These are phyloP conservation scores for Muntiacus reevesi DNA, from an alignment of 2,113 vertebrate species.

Conservation along the genomic window DNA sequence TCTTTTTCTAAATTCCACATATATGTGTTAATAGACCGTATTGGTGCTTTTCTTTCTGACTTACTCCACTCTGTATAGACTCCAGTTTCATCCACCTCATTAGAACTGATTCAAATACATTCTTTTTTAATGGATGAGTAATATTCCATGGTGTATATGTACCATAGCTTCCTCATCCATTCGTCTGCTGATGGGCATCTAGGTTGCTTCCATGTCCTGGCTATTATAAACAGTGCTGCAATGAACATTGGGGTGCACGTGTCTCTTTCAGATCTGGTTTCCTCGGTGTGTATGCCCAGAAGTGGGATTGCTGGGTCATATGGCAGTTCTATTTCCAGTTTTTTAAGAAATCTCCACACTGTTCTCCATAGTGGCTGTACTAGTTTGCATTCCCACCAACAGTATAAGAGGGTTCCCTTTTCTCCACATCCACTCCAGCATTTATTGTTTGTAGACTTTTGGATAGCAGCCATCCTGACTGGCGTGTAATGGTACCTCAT, in stretches of 20 bases:
- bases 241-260: neutral
- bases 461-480: neutral
- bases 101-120: neutral
- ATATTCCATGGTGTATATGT: neutral
- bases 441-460: neutral
- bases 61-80: neutral
- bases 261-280: neutral
- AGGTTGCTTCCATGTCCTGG: neutral
- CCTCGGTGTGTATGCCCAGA: neutral
- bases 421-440: neutral
- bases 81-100: neutral
- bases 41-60: neutral
- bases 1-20: neutral
- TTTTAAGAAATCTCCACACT: neutral
- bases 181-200: accelerated
- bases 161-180: neutral
- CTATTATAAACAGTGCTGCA: neutral
- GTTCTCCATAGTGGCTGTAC: neutral
- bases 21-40: neutral
- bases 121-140: no score
- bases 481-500: neutral
- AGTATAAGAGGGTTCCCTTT: neutral
- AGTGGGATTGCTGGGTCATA: neutral
- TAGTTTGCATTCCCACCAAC: neutral
- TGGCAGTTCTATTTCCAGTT: neutral